Evolutionary conservation across 2,888 invertebrate genomes (phyloP).

Genomic region (Athetis lepigone): DNA sequence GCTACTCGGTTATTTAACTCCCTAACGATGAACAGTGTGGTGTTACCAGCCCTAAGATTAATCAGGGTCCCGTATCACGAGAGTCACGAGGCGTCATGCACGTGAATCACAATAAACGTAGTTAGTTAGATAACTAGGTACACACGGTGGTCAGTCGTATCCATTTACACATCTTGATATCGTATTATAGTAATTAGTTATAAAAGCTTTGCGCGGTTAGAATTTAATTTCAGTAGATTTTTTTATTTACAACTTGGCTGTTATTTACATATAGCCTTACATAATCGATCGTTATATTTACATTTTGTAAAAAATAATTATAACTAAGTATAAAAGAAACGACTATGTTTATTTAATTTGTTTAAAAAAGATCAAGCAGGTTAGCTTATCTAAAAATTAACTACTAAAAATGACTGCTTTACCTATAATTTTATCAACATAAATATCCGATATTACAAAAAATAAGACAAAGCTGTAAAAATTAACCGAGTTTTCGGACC

Average conservation of each 20-base stretch:
- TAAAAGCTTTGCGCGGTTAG: background rate
- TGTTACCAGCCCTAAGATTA: constrained; percentile 31
- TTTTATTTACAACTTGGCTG: too few relatives aligned
- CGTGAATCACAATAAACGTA: constrained; percentile 8
- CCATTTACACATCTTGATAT: constrained; percentile 5
- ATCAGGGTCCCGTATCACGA: constrained; percentile 22
- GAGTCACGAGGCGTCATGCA: constrained; percentile 35
- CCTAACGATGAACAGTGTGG: background rate
- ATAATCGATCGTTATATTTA: constrained; percentile 10
- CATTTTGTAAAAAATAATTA: too few relatives aligned
- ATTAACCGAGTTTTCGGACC: too few relatives aligned
- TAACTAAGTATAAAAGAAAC: too few relatives aligned
- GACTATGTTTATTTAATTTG: constrained; percentile 1
- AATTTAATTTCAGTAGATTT: constrained; percentile 13
- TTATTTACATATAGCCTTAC: background rate
- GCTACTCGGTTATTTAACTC: background rate
- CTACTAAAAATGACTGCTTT: too few relatives aligned
- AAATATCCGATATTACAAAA: background rate
- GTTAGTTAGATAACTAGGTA: background rate
- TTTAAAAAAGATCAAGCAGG: too few relatives aligned
- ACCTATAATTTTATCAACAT: background rate
- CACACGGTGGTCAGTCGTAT: background rate
- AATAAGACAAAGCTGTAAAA: too few relatives aligned
- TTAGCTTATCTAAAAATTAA: too few relatives aligned
- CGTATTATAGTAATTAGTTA: constrained; percentile 9